These are phyloP conservation scores for Dicrurus megarhynchus DNA, from an alignment of 2,113 vertebrate species.

Conservation along the genomic window DNA sequence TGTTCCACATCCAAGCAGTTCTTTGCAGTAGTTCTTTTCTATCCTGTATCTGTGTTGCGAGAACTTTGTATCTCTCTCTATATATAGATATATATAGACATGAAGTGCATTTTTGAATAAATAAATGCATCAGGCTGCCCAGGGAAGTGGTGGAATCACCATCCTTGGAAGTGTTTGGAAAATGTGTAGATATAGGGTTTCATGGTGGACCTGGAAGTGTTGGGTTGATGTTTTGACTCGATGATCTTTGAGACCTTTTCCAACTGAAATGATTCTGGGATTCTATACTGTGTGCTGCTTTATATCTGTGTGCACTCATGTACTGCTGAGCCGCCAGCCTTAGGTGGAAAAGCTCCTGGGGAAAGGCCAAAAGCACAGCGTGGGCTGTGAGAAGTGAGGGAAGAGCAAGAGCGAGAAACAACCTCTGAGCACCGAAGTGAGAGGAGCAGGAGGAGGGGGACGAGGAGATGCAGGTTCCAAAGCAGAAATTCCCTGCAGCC, in stretches of 20 bases:
- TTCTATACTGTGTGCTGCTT: neutral
- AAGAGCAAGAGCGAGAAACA: neutral
- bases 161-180: neutral
- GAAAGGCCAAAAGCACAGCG: neutral
- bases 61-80: neutral
- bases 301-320: no score
- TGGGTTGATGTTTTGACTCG: neutral
- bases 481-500: neutral
- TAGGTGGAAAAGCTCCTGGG: neutral
- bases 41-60: neutral
- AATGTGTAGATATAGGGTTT: neutral
- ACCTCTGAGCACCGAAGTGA: rapidly evolving
- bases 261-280: neutral
- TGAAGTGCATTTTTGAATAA: neutral
- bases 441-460: neutral
- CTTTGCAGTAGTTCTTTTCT: neutral
- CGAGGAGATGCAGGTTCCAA: neutral
- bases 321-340: neutral
- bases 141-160: neutral
- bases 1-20: neutral
- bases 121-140: neutral
- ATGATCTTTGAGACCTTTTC: neutral
- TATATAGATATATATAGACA: neutral
- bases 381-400: neutral
- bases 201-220: neutral